These are phyloP conservation scores for Agonopterix arenella DNA, from an alignment of 2,888 invertebrate genomes.

Conservation along the genomic window DNA sequence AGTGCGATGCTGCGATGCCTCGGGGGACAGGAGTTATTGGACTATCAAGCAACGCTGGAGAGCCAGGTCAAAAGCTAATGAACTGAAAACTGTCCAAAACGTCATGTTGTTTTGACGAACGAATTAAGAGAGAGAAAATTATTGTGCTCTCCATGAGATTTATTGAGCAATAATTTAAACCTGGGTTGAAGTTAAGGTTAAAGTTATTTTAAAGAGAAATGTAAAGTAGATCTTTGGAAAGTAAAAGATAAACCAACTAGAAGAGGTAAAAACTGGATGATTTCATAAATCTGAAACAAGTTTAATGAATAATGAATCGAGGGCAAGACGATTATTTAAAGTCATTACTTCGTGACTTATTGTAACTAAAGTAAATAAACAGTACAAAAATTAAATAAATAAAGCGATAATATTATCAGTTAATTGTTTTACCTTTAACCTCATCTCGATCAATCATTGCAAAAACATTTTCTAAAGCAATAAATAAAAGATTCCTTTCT, in stretches of 20 bases:
- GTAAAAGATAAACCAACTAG: no score
- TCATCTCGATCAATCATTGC: slow-evolving; percentile 1
- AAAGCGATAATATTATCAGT: slow-evolving; percentile 3
- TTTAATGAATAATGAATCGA: no score
- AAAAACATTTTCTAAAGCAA: slow-evolving; percentile 4
- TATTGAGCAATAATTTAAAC: no score
- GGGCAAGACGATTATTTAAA: no score
- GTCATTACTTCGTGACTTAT: not conserved
- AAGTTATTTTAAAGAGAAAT: no score
- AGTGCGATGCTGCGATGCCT: slow-evolving; percentile 12
- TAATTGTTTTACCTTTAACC: slow-evolving; percentile 9
- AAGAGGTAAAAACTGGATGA: no score
- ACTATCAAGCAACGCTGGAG: slow-evolving; percentile 14
- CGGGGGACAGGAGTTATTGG: slow-evolving; percentile 19
- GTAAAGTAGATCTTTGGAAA: no score
- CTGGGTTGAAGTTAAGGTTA: no score
- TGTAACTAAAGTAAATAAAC: not conserved
- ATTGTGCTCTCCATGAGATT: no score
- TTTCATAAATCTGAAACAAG: no score
- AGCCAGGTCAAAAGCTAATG: slow-evolving; percentile 17
- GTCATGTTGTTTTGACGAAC: no score
- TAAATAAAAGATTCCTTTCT: slow-evolving; percentile 9
- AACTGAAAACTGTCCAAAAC: slow-evolving; percentile 9
- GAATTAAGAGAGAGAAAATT: no score
- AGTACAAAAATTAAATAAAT: slow-evolving; percentile 5